Percentiles rank a stretch among this genome's conserved stretches.
These are phyloP conservation scores for Sarcophilus harrisii DNA, from an alignment of 2,797 vertebrate genomes.

Conservation along the genomic window DNA sequence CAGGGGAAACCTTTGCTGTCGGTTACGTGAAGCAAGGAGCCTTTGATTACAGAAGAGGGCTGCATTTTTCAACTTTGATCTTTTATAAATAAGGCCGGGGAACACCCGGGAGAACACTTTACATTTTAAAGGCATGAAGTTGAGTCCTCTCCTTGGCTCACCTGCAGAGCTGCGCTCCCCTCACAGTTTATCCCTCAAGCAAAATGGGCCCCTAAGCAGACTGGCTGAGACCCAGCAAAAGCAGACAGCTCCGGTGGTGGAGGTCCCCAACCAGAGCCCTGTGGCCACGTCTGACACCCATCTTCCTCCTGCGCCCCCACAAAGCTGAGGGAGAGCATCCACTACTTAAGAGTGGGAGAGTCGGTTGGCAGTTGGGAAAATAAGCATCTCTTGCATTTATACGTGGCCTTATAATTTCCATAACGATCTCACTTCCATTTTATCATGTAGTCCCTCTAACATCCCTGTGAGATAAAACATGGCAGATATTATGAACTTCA, in stretches of 20 bases:
- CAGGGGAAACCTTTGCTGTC: conserved; percentile 72
- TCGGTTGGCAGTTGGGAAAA: background rate
- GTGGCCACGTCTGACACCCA: background rate
- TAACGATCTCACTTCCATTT: background rate
- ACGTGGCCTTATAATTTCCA: background rate
- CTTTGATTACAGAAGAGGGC: conserved; percentile 83
- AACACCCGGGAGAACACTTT: conserved; percentile 84
- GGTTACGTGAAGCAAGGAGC: conserved; percentile 80
- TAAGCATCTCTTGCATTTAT: background rate
- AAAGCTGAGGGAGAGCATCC: background rate
- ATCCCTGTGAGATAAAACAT: background rate
- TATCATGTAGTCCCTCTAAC: background rate
- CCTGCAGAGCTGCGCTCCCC: conserved; percentile 60
- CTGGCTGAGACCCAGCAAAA: conserved; percentile 32
- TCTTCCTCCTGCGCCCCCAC: background rate
- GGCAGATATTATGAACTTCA: background rate
- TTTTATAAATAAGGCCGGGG: conserved; percentile 85
- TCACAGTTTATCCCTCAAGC: conserved; percentile 48
- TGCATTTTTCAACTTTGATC: conserved; percentile 85
- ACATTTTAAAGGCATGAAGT: conserved; percentile 83
- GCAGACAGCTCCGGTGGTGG: conserved; percentile 7
- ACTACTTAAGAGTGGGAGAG: background rate
- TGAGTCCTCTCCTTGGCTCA: conserved; percentile 60
- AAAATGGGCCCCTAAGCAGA: conserved; percentile 50
- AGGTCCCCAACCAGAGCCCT: background rate